Base-by-base conservation (phyloP, 2,113 vertebrate species). In the Rhinogobius similis region DNA sequence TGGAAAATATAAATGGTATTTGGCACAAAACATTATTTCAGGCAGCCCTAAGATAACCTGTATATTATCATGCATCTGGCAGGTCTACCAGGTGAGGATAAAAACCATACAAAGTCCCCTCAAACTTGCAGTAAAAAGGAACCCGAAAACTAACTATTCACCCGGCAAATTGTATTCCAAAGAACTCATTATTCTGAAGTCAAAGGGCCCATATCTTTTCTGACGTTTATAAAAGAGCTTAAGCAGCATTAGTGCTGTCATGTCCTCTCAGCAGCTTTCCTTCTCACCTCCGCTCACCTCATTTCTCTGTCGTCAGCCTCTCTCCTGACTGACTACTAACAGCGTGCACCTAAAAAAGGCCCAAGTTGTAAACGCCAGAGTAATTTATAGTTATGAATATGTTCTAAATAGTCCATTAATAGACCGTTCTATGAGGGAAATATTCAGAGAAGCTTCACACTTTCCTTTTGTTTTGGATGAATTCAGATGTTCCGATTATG, bases 191-290 rank as follows among this genome's bases (percentile, higher is more conserved):
- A 87, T 70, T 89, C 50, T 85, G 76, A 86, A 89, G 85, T 88
- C 86, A 88, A 87, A 87, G 88, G 86, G 77, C 82, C 82, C 86
- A 78, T 83, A 90, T 91, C 88, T 89, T 68, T 73, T 78, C 83
- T 84, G 87, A 84, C 78, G 82, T 86, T 85, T 85, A 78, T 84
- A 80, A 86, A 89, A 86, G 85, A 84, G 88, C 88, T 90, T 90
- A 89, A 84, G 81, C 73, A 4, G 87, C 82, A 88, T 88, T 89
- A 90, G 84, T 46, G 81, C 82, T 82, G 86, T 87, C 86, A 82
- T 87, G 87, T 89, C 82, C 86, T 82, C 82, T 77, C 88, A 77
- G 86, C 86, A 88, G 86, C 85, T 86, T 87, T 82, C 75, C 73
- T 77, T 75, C 82, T 89, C 86, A 84, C 90, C 87, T 89, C 78